Evolutionary conservation across 2,113 vertebrate genomes (phyloP).

Genomic region (Caracal caracal): DNA sequence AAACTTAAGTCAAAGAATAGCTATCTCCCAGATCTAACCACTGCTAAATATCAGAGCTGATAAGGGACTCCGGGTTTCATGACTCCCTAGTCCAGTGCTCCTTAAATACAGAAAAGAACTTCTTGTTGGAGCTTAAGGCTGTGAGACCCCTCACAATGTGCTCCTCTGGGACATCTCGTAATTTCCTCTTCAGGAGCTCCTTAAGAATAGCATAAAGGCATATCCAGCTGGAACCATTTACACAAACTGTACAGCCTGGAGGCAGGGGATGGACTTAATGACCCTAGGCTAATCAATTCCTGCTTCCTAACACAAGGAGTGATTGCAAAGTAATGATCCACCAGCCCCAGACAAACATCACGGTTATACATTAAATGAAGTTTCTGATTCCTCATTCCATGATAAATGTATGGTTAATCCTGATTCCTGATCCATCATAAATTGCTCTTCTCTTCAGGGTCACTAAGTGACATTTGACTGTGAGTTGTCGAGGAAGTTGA

Average conservation of each 20-base stretch:
- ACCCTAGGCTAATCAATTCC: conserved; percentile 81
- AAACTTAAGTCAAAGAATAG: not conserved
- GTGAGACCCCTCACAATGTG: conserved; percentile 43
- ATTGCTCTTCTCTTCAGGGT: conserved; percentile 77
- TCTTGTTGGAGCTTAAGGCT: conserved; percentile 44
- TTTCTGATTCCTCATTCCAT: conserved; percentile 78
- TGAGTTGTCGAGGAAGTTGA: conserved; percentile 70
- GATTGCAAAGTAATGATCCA: conserved; percentile 82
- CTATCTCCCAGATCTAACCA: not conserved
- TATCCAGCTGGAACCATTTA: conserved; percentile 82
- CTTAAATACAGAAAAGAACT: conserved; percentile 60
- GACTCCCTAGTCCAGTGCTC: conserved; percentile 40
- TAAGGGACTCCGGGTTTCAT: not conserved
- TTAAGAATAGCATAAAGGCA: conserved; percentile 76
- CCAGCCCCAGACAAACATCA: conserved; percentile 80
- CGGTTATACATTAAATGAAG: conserved; percentile 80
- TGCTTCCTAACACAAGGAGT: conserved; percentile 82
- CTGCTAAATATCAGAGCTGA: not conserved
- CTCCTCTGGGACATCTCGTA: conserved; percentile 58
- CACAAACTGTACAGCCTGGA: conserved; percentile 77
- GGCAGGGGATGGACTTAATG: conserved; percentile 80
- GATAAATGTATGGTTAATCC: conserved; percentile 81
- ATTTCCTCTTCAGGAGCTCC: conserved; percentile 80
- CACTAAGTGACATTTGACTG: conserved; percentile 71
- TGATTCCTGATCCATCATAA: conserved; percentile 78